Evolutionary conservation across 2,797 vertebrate species (phyloP).

Genomic region (Sebastes cheni): DNA sequence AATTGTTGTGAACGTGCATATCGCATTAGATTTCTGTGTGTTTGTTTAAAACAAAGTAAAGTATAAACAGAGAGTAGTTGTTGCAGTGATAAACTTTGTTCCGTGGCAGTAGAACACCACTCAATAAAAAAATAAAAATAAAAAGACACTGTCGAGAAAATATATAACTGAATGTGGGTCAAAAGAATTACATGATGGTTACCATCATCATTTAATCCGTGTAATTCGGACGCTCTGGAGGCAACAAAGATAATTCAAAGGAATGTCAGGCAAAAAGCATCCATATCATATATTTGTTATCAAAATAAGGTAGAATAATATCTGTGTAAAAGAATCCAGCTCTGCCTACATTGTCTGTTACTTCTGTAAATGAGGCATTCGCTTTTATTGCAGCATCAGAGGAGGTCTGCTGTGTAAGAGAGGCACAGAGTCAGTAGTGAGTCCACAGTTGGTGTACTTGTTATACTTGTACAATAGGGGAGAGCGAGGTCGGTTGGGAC

Average conservation of each 20-base stretch:
- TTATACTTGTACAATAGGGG: no score
- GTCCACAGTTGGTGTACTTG: no score
- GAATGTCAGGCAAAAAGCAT: not conserved
- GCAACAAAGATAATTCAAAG: not conserved
- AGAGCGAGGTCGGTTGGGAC: no score
- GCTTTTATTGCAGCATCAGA: conserved; percentile 49
- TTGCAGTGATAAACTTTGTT: not conserved
- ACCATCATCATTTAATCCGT: not conserved
- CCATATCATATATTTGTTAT: not conserved
- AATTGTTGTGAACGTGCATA: no score
- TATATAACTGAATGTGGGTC: no score
- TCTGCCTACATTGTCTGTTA: conserved; percentile 10
- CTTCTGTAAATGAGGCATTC: conserved; percentile 33
- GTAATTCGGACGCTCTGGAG: not conserved
- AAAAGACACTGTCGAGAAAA: not conserved
- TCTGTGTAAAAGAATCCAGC: not conserved
- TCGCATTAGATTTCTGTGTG: not conserved
- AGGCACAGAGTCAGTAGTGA: not conserved
- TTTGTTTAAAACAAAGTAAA: not conserved
- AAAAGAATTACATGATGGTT: no score
- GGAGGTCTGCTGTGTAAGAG: conserved; percentile 32
- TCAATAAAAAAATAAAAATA: not conserved
- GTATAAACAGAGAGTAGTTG: not conserved
- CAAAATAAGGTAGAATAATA: not conserved
- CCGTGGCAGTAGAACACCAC: not conserved